Conservation (phyloP, 2,888 invertebrate genomes). For the Amphimallon solstitiale region DNA sequence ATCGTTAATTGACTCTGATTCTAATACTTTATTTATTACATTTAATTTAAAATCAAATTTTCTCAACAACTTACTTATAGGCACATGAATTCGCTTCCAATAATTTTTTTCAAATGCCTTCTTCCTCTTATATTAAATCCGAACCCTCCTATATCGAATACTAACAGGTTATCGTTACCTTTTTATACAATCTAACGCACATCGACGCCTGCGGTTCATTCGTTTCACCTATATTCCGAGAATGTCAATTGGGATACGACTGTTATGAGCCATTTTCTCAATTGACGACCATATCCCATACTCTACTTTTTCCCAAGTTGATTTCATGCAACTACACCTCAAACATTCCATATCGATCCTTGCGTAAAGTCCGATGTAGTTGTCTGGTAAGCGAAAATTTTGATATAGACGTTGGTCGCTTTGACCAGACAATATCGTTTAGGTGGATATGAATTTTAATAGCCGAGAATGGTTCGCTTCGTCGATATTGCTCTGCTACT, state of each 20-base stretch:
- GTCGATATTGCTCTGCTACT: background rate
- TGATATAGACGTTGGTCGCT: constrained; percentile 9
- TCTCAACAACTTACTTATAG: too few species aligned
- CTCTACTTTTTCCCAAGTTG: constrained; percentile 16
- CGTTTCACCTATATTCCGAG: constrained; percentile 12
- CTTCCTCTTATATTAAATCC: too few species aligned
- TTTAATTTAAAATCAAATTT: too few species aligned
- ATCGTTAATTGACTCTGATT: too few species aligned
- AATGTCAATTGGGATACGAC: constrained; percentile 21
- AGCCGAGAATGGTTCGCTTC: background rate
- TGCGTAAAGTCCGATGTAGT: background rate
- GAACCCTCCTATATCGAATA: too few species aligned
- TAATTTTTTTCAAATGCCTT: too few species aligned
- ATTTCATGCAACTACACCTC: constrained; percentile 9
- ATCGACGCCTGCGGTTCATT: constrained; percentile 10
- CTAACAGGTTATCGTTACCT: background rate
- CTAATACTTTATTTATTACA: too few species aligned
- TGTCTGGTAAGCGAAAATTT: background rate
- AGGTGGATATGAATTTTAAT: constrained; percentile 26
- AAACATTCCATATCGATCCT: constrained; percentile 25
- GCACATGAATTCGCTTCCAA: too few species aligned
- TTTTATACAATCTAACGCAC: constrained; percentile 5
- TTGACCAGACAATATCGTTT: constrained; percentile 15
- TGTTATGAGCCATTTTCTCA: constrained; percentile 28
- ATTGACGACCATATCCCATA: constrained; percentile 7